Evolutionary conservation across 1,140 invertebrate species (phyloP).

Genomic region (Pachypeltis micranthus): DNA sequence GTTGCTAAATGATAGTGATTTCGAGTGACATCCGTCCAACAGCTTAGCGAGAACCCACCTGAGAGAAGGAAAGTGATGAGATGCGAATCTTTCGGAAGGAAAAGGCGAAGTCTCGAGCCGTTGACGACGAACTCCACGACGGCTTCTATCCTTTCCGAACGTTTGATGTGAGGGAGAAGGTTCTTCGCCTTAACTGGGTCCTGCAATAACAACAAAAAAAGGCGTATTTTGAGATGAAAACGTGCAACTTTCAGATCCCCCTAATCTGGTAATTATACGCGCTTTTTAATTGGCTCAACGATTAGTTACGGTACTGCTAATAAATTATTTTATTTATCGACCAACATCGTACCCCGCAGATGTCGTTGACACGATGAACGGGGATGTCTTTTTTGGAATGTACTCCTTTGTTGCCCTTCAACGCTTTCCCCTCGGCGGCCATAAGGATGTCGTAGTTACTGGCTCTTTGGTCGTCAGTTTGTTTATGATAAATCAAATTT

Average conservation of each 20-base stretch:
- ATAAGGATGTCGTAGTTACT: slow-evolving; percentile 87
- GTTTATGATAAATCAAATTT: slow-evolving; percentile 81
- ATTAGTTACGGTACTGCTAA: too few species aligned
- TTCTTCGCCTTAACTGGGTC: slow-evolving; percentile 80
- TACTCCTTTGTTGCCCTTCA: slow-evolving; percentile 70
- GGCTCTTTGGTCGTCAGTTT: slow-evolving; percentile 92
- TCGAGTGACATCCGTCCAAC: too few species aligned
- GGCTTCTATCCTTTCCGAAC: slow-evolving; percentile 60
- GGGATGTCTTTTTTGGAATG: slow-evolving; percentile 77
- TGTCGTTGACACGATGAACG: slow-evolving; percentile 72
- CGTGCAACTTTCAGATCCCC: background rate
- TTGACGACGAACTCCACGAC: slow-evolving; percentile 29
- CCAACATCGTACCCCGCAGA: slow-evolving; percentile 58
- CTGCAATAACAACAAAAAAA: too few species aligned
- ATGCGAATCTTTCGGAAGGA: slow-evolving; percentile 88
- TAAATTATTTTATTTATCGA: background rate
- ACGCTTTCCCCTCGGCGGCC: slow-evolving; percentile 83
- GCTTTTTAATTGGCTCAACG: too few species aligned
- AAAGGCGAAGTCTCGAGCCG: slow-evolving; percentile 63
- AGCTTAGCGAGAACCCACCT: too few species aligned
- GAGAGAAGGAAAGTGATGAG: slow-evolving; percentile 89
- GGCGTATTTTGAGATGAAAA: too few species aligned
- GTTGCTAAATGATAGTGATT: too few species aligned
- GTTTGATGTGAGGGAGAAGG: slow-evolving; percentile 81
- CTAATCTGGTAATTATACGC: too few species aligned